Evolutionary conservation across 53 echinoderm and acorn worm genomes (phyloP).

Genomic region (Mesocentrotus franciscanus): DNA sequence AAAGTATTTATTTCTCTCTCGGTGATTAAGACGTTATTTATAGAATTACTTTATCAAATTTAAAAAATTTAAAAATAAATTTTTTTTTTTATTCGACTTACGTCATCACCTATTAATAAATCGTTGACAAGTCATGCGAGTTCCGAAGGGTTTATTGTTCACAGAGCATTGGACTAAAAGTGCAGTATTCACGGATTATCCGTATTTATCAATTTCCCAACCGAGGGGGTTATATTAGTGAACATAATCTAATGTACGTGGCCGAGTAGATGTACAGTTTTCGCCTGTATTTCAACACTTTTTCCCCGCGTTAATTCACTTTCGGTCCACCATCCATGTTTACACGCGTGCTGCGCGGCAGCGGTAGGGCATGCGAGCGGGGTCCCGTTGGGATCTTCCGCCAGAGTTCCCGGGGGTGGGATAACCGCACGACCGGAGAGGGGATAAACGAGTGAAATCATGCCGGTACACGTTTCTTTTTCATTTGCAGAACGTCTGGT

Average conservation of each 20-base stretch:
- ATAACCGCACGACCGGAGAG: slow-evolving; percentile 56
- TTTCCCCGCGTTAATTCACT: slow-evolving; percentile 42
- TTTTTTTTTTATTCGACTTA: too few relatives aligned
- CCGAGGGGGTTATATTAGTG: slow-evolving; percentile 41
- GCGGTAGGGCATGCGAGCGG: slow-evolving; percentile 4
- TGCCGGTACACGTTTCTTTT: slow-evolving; percentile 58
- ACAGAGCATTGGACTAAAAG: not conserved
- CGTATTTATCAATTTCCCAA: slow-evolving; percentile 34
- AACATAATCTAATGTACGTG: slow-evolving; percentile 53
- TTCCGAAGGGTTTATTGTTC: not conserved
- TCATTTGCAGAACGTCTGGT: slow-evolving; percentile 50
- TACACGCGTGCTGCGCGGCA: not conserved
- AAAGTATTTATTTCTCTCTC: too few relatives aligned
- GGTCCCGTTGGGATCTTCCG: slow-evolving; percentile 30
- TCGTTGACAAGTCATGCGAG: not conserved
- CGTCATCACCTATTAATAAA: too few relatives aligned
- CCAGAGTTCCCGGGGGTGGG: slow-evolving; percentile 43
- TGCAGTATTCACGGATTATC: not conserved
- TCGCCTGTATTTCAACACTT: not conserved
- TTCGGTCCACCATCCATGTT: slow-evolving; percentile 38
- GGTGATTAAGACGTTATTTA: too few relatives aligned
- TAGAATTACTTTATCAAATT: too few relatives aligned
- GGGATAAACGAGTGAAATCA: slow-evolving; percentile 47
- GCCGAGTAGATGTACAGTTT: slow-evolving; percentile 35
- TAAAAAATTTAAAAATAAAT: too few relatives aligned